Percentiles rank a stretch among this genome's conserved stretches.
These are phyloP conservation scores for Mastomys coucha DNA, from an alignment of 2,113 vertebrate species.

Conservation along the genomic window DNA sequence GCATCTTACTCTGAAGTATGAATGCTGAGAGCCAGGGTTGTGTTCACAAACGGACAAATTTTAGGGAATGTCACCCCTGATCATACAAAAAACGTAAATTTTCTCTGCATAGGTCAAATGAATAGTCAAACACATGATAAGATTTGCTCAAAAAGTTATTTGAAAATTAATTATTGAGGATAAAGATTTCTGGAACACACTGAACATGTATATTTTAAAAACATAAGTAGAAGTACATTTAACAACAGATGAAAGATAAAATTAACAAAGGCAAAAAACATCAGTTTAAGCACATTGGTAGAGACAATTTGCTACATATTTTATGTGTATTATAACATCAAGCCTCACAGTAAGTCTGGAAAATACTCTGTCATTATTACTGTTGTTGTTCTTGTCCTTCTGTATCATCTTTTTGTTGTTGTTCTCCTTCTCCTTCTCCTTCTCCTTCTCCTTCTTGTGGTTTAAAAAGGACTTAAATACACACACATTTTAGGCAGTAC, in stretches of 20 bases:
- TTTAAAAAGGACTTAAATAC: too few species aligned
- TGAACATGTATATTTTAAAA: background rate
- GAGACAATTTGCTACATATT: background rate
- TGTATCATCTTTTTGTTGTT: too few species aligned
- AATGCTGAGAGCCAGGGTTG: conserved; percentile 24
- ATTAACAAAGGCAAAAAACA: conserved; percentile 44
- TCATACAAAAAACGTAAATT: conserved; percentile 56
- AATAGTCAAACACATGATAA: conserved; percentile 46
- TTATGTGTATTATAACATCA: conserved; percentile 32
- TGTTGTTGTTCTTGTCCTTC: background rate
- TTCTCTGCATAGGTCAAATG: conserved; percentile 53
- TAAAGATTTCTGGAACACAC: conserved; percentile 38
- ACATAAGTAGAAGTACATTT: conserved; percentile 29
- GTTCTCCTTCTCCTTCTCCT: too few species aligned
- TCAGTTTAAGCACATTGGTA: background rate
- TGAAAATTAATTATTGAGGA: conserved; percentile 48
- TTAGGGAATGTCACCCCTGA: conserved; percentile 14
- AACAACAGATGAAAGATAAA: conserved; percentile 35
- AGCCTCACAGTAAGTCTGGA: background rate
- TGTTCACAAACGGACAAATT: conserved; percentile 54
- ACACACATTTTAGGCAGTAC: background rate
- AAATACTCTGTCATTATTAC: background rate
- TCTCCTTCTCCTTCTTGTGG: too few species aligned
- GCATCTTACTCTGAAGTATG: background rate
- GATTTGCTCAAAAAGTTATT: background rate